These are phyloP conservation scores for Dermatemys mawii DNA, from an alignment of 2,113 vertebrate genomes.

Conservation along the genomic window DNA sequence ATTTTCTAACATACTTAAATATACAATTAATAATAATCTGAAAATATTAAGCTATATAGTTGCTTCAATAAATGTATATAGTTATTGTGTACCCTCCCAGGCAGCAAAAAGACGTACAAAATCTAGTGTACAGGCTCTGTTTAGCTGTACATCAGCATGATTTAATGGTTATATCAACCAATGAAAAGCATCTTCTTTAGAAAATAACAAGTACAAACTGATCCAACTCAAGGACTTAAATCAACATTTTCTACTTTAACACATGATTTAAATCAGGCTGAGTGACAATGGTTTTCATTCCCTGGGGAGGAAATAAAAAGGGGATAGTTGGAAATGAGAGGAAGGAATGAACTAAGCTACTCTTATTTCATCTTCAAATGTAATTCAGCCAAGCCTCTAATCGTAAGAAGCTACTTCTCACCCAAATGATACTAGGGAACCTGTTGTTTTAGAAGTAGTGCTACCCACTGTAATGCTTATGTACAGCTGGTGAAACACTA, in stretches of 20 bases:
- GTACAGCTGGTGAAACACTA: too few species aligned
- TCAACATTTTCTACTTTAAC: background rate
- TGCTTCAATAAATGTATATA: background rate
- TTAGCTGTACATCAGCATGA: background rate
- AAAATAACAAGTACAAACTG: background rate
- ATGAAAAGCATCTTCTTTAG: background rate
- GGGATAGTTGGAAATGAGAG: too few species aligned
- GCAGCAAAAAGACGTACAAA: background rate
- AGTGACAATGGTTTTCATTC: too few species aligned
- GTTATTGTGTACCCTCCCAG: background rate
- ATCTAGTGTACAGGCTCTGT: background rate
- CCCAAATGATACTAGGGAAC: too few species aligned
- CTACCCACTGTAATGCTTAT: too few species aligned
- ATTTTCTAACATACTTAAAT: background rate
- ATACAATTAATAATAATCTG: background rate
- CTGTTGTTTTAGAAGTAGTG: too few species aligned
- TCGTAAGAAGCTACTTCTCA: too few species aligned
- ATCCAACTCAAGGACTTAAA: background rate
- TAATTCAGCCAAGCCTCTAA: too few species aligned
- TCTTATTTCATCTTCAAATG: too few species aligned
- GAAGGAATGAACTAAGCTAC: too few species aligned
- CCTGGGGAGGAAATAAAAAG: too few species aligned
- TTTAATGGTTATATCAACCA: background rate
- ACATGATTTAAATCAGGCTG: too few species aligned
- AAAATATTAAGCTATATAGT: background rate